Evolutionary conservation across 1,140 invertebrate genomes (phyloP).

Genomic region (Diachasmimorpha longicaudata): DNA sequence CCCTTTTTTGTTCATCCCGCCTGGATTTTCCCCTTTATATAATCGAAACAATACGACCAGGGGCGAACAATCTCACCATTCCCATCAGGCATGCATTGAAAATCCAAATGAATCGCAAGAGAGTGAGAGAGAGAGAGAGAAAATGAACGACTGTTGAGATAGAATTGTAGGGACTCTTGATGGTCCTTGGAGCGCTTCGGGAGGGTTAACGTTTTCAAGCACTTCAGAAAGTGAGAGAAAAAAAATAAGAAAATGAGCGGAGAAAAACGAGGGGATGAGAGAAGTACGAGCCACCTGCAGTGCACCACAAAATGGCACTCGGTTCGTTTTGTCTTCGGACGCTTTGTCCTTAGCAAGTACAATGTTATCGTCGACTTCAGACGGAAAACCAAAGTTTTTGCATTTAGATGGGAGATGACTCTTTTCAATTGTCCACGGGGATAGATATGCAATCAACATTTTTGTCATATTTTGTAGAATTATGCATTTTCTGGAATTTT

Average conservation of each 20-base stretch:
- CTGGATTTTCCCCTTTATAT: not conserved
- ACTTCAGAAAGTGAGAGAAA: not conserved
- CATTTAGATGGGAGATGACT: not conserved
- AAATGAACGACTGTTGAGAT: not conserved
- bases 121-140: too few species aligned
- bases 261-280: not conserved
- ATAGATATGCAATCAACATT: too few species aligned
- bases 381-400: not conserved
- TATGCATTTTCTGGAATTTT: too few species aligned
- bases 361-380: not conserved
- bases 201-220: not conserved
- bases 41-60: not conserved
- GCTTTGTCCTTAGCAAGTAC: not conserved
- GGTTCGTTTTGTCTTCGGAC: not conserved
- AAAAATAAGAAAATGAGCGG: not conserved
- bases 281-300: not conserved
- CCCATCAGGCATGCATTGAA: not conserved
- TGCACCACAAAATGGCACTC: not conserved
- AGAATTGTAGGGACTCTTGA: not conserved
- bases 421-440: not conserved
- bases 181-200: not conserved
- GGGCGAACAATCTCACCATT: not conserved
- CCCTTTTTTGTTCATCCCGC: not conserved
- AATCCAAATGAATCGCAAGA: not conserved
- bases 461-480: too few species aligned